Conservation (phyloP, 2,797 vertebrate genomes). For the Hippopotamyrus pictus region DNA sequence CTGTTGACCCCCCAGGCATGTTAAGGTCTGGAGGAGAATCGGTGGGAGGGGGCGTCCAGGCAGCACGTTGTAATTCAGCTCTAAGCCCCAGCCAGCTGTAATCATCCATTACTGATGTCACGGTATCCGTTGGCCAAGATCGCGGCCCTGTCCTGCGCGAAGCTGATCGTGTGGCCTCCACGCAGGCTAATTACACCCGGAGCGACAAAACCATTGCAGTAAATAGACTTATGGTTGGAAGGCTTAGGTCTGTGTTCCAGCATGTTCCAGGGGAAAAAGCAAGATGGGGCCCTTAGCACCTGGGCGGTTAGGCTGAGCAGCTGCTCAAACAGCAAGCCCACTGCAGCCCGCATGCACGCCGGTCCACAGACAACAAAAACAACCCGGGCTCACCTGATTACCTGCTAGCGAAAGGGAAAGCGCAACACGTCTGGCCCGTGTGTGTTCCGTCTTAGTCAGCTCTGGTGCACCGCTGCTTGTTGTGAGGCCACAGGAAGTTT, state of each 20-base stretch:
- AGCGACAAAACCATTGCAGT: not conserved
- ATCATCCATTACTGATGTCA: constrained; percentile 35
- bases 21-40: not conserved
- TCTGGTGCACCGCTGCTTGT: constrained; percentile 33
- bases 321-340: constrained; percentile 25
- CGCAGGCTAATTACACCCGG: constrained; percentile 27
- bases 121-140: constrained; percentile 15
- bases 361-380: constrained; percentile 52
- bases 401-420: constrained; percentile 51
- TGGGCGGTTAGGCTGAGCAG: not conserved
- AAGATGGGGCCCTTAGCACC: not conserved
- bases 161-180: not conserved
- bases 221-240: not conserved
- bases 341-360: constrained; percentile 57
- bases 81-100: constrained; percentile 47
- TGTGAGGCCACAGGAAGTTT: not conserved
- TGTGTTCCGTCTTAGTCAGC: constrained; percentile 54
- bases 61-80: constrained; percentile 52
- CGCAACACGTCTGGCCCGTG: constrained; percentile 34
- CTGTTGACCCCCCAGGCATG: too few relatives aligned
- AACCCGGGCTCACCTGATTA: constrained; percentile 66
- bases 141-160: constrained; percentile 14
- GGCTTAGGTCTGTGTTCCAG: not conserved
- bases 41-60: constrained; percentile 29
- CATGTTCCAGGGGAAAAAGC: not conserved